Evolutionary conservation across 2,797 vertebrate species (phyloP).

Genomic region (Paguma larvata): DNA sequence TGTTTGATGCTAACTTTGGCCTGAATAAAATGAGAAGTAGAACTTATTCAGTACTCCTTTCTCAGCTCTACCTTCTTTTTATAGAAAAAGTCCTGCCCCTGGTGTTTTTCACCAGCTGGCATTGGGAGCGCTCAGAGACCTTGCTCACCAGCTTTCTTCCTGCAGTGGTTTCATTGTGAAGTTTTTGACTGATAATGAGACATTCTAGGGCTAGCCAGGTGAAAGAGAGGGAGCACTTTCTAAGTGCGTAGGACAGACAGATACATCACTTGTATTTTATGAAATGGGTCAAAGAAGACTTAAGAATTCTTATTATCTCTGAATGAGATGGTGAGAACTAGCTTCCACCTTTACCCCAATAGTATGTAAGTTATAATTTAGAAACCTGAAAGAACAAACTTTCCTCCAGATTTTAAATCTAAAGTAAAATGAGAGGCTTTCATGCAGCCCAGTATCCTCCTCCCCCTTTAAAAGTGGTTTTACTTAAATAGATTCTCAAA

Average conservation of each 20-base stretch:
- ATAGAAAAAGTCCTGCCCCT: not conserved
- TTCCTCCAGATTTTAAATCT: constrained; percentile 45
- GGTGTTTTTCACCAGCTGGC: not conserved
- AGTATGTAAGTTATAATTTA: not conserved
- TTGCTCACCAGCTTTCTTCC: not conserved
- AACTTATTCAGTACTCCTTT: not conserved
- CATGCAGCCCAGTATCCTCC: not conserved
- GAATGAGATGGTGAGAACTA: not conserved
- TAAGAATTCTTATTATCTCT: not conserved
- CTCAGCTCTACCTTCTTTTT: not conserved
- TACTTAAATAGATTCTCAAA: constrained; percentile 22
- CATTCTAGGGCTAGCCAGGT: not conserved
- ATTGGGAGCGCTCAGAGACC: not conserved
- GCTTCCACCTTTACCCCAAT: not conserved
- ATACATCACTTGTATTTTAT: not conserved
- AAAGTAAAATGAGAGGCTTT: not conserved
- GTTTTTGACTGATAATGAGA: not conserved
- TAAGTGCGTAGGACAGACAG: not conserved
- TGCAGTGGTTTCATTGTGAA: not conserved
- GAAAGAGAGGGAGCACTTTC: not conserved
- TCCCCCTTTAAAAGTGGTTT: not conserved
- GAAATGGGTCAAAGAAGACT: not conserved
- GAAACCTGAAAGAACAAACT: not conserved
- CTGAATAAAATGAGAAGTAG: not conserved
- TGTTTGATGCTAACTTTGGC: not conserved